Evolutionary conservation across 2,113 vertebrate genomes (phyloP), one percentile per base, ranked within the genome.

Genomic region (Chamaetylas fuelleborni): DNA sequence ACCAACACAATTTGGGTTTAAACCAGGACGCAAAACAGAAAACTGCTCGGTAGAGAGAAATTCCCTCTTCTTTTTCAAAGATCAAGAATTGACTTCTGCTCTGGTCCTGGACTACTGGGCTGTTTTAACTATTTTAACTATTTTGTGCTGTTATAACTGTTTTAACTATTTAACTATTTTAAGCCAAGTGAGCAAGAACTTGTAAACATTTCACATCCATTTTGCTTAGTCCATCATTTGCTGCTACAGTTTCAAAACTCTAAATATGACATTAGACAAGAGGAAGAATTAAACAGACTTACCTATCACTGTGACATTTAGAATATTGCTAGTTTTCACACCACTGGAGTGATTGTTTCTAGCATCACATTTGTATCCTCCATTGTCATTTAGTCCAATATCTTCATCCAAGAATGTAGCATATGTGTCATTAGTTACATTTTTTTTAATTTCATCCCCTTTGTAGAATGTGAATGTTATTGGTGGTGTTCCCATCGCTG

Each of bases 271-370:
- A 53, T 38, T 43, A 74, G 56, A 70, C 43, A 74, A 90, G 9
- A 73, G 66, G 50, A 70, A 89, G 22, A 87, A 82, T 45, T 50
- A 66, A 81, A 69, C 29, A 91, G 73, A 86, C 93, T 95, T 89
- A 97, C 97, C 89, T 93, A 98, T 97, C 34, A 97, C 94, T 28
- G 97, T 97, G 79, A 98, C 38, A n/a, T 97, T 97, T 38, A 97
- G 53, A 56, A 67, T 38, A 48, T 88, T 86, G 81, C 97, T 97
- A n/a, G 69, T 70, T 87, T 86, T 91, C 18, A n/a, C 40, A 34
- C 38, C 70, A 47, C 85, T 69, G 45, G 93, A 89, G 56, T 98
- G 96, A 58, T 93, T 92, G 43, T 98, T 98, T 58, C 47, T 76
- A 86, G 97, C 96, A 19, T 42, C 82, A 62, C 97, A 98, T 43